These are phyloP conservation scores for Euwallacea similis DNA, from an alignment of 1,140 invertebrate genomes.

Conservation along the genomic window DNA sequence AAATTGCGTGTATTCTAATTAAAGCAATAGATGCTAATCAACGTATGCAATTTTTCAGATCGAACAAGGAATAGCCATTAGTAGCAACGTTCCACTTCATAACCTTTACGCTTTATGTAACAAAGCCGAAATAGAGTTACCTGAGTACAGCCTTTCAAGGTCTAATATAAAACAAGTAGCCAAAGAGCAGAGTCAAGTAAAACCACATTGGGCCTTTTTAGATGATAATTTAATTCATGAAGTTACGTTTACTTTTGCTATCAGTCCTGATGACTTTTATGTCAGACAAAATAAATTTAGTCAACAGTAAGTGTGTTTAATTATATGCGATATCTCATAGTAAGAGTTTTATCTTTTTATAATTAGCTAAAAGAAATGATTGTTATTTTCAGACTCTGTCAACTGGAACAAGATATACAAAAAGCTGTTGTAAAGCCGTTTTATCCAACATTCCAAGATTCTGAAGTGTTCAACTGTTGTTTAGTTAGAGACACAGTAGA, in stretches of 20 bases:
- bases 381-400: slow-evolving; percentile 39
- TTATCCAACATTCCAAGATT: slow-evolving; percentile 32
- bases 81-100: slow-evolving; percentile 20
- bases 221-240: slow-evolving; percentile 34
- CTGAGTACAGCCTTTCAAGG: slow-evolving; percentile 37
- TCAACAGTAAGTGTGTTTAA: slow-evolving; percentile 39
- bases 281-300: slow-evolving; percentile 44
- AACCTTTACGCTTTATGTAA: slow-evolving; percentile 42
- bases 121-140: slow-evolving; percentile 39
- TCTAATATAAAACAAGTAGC: neutral
- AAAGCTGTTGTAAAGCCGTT: slow-evolving; percentile 35
- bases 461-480: slow-evolving; percentile 39
- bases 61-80: slow-evolving; percentile 16
- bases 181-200: slow-evolving; percentile 28
- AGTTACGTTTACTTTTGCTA: slow-evolving; percentile 41
- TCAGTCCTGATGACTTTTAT: slow-evolving; percentile 44
- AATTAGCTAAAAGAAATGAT: neutral
- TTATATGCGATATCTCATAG: neutral
- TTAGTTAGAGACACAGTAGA: slow-evolving; percentile 38
- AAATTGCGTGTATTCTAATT: no score
- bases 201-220: slow-evolving; percentile 44
- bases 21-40: no score
- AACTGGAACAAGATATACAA: slow-evolving; percentile 44
- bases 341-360: slow-evolving; percentile 6
- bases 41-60: neutral